Conservation (phyloP, 2,797 vertebrate genomes). For the Lepus townsendii region DNA sequence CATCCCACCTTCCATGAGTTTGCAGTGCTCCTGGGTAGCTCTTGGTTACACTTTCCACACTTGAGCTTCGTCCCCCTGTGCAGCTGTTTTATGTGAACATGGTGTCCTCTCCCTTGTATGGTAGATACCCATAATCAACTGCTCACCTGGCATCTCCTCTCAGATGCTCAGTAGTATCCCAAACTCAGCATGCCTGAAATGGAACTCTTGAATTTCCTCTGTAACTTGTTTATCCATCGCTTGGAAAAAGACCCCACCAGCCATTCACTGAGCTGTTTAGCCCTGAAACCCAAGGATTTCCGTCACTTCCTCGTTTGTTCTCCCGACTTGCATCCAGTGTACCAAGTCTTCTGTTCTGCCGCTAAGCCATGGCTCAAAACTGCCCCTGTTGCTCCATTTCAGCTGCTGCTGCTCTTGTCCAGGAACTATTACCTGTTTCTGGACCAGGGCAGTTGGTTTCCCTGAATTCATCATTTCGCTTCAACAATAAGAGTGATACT, state of each 20-base stretch:
- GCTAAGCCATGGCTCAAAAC: conserved; percentile 14
- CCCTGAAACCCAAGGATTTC: background rate
- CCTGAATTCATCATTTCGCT: conserved; percentile 3
- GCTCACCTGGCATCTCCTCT: background rate
- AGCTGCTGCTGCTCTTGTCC: background rate
- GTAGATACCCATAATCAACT: background rate
- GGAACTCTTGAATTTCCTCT: background rate
- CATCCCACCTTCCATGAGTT: background rate
- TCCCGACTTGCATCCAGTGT: background rate
- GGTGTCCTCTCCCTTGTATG: background rate
- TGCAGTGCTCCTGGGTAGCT: background rate
- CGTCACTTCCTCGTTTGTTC: background rate
- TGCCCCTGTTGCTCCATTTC: background rate
- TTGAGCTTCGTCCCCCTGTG: background rate
- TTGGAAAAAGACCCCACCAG: background rate
- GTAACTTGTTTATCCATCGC: background rate
- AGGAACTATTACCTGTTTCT: background rate
- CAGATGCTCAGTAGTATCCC: background rate
- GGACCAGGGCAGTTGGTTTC: background rate
- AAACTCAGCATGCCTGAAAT: background rate
- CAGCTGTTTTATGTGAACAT: background rate
- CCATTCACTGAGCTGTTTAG: background rate
- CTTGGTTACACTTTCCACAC: background rate
- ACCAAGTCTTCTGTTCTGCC: background rate
- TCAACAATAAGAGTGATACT: background rate